Conservation (phyloP, 2,113 vertebrate genomes). For the Hemicordylus capensis region DNA sequence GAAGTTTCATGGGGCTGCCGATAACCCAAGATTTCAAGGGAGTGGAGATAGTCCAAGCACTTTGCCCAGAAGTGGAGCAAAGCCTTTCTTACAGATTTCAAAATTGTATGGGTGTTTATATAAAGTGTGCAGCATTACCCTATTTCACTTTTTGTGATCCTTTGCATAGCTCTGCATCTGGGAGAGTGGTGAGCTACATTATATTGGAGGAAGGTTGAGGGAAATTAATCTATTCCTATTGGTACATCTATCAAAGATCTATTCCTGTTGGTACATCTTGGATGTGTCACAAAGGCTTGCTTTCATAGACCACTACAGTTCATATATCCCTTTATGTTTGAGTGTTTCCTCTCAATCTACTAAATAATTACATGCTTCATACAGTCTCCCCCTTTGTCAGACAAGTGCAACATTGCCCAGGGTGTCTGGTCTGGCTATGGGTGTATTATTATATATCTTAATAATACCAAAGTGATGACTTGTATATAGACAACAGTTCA, state of each 20-base stretch:
- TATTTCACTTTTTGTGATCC: neutral
- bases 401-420: conserved; percentile 4
- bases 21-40: too few species aligned
- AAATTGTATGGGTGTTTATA: neutral
- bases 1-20: neutral
- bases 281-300: neutral
- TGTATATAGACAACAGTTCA: neutral
- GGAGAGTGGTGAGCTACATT: neutral
- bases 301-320: neutral
- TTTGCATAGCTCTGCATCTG: neutral
- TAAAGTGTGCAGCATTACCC: neutral
- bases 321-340: neutral
- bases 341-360: neutral
- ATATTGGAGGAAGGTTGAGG: neutral
- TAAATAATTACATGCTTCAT: neutral
- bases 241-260: too few species aligned
- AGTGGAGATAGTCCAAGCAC: neutral
- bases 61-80: neutral
- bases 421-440: neutral
- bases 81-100: neutral
- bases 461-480: neutral
- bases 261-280: neutral
- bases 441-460: neutral
- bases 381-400: neutral
- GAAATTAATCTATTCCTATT: neutral